These are phyloP conservation scores for Galago senegalensis DNA, from an alignment of 2,797 vertebrate species.

Conservation along the genomic window DNA sequence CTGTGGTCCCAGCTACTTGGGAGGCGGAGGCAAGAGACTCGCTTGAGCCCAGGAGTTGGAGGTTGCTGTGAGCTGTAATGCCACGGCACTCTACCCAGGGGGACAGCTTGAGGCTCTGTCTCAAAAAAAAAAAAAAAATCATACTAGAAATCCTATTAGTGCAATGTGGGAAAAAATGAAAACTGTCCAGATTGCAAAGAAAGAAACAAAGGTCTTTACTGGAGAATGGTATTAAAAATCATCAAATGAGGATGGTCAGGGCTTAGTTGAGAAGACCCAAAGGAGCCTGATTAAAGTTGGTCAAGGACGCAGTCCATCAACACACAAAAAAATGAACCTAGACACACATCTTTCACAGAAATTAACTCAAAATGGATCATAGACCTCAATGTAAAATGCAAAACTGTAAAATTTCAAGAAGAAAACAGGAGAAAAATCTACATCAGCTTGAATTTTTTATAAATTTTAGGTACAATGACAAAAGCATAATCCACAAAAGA, in stretches of 20 bases:
- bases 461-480: neutral
- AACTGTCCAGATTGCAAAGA: neutral
- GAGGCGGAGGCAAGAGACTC: too few relatives aligned
- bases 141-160: neutral
- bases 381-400: neutral
- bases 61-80: too few relatives aligned
- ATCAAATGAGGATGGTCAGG: neutral
- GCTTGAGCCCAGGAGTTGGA: too few relatives aligned
- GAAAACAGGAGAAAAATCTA: neutral
- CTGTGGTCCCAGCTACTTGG: too few relatives aligned
- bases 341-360: neutral
- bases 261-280: neutral
- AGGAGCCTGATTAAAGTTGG: neutral
- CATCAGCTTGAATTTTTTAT: slow-evolving; percentile 5
- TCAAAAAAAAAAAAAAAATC: neutral
- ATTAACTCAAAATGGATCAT: neutral
- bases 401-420: slow-evolving; percentile 7
- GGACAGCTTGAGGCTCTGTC: too few relatives aligned
- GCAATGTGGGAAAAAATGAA: neutral
- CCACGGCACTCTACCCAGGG: too few relatives aligned
- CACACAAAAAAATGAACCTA: neutral
- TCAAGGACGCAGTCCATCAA: neutral
- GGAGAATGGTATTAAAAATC: neutral
- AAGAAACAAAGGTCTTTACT: neutral
- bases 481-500: neutral